A percentile compares a stretch with the other conserved stretches of the same genome.
These are phyloP conservation scores for Piprites chloris DNA, from an alignment of 2,113 vertebrate genomes.

Conservation along the genomic window DNA sequence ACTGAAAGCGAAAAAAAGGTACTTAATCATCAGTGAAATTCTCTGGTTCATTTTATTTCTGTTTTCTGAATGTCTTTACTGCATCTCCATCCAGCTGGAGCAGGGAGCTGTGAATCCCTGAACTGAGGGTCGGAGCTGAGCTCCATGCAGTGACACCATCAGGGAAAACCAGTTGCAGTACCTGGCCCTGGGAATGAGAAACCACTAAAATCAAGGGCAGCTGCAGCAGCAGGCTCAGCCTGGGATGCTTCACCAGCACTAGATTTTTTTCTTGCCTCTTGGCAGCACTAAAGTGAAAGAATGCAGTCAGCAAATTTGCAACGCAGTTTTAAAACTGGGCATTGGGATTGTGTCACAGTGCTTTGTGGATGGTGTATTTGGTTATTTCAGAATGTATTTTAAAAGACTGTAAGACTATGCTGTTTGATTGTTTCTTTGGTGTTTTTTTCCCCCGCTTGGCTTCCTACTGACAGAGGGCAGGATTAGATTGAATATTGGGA, in stretches of 20 bases:
- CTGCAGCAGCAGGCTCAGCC: not conserved
- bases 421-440: not conserved
- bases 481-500: not conserved
- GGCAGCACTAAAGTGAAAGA: not conserved
- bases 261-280: not conserved
- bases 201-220: not conserved
- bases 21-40: not conserved
- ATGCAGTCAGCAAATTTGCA: not conserved
- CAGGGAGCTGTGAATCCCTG: not conserved
- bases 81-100: not conserved
- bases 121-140: not conserved
- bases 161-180: not conserved
- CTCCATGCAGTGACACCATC: not conserved
- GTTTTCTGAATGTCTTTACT: not conserved
- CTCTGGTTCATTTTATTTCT: not conserved
- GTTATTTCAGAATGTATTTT: not conserved
- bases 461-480: not conserved
- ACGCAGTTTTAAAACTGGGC: not conserved
- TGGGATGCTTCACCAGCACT: not conserved
- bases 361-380: not conserved
- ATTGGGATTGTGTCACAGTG: not conserved
- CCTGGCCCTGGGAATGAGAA: not conserved
- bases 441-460: not conserved
- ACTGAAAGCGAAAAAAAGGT: not conserved
- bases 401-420: not conserved